Conservation (phyloP, 2,113 vertebrate species). For the Hipposideros armiger region DNA sequence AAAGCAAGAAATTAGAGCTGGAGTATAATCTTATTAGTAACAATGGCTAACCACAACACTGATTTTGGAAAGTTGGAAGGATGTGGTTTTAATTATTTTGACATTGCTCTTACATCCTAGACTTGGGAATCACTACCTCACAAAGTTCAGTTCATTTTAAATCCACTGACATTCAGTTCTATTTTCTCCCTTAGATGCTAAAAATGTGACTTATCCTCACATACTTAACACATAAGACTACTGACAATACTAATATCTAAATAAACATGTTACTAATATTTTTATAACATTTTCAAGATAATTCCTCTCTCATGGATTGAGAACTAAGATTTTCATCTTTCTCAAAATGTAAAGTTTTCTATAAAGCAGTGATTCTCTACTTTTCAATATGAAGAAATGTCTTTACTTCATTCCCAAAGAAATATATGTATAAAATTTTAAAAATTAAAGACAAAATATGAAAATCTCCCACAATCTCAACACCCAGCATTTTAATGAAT, state of each 20-base stretch:
- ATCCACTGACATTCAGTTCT: background rate
- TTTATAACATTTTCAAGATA: slow-evolving; percentile 32
- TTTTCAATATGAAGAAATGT: background rate
- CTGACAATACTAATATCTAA: background rate
- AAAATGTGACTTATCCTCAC: slow-evolving; percentile 22
- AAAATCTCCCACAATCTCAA: background rate
- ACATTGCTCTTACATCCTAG: background rate
- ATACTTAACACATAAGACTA: background rate
- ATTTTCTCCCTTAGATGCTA: slow-evolving; percentile 1
- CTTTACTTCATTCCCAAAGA: background rate
- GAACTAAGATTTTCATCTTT: background rate
- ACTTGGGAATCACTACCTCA: background rate
- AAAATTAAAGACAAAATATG: slow-evolving; percentile 24
- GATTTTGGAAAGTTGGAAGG: background rate
- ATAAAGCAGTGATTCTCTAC: slow-evolving; percentile 12
- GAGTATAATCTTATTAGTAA: background rate
- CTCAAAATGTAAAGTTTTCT: slow-evolving; percentile 1
- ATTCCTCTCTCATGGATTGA: background rate
- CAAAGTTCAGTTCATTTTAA: slow-evolving; percentile 27
- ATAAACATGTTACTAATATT: background rate
- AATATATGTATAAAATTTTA: background rate
- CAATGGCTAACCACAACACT: background rate
- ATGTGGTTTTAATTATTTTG: background rate
- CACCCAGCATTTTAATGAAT: background rate
- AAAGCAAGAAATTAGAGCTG: background rate